A percentile compares a stretch with the other conserved stretches of the same genome.
These are phyloP conservation scores for Polyergus mexicanus DNA, from an alignment of 1,140 invertebrate genomes.

Conservation along the genomic window DNA sequence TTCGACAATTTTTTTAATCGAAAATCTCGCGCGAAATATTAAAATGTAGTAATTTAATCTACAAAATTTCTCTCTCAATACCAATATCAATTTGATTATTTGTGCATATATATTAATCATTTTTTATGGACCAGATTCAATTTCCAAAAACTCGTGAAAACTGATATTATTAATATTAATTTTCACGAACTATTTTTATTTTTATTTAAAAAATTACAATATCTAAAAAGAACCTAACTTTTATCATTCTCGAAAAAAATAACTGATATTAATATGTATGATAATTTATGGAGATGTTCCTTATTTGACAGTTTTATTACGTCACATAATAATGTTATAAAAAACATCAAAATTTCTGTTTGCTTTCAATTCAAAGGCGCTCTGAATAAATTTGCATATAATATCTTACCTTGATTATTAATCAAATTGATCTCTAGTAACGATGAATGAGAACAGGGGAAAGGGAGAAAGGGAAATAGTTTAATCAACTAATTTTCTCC, in stretches of 20 bases:
- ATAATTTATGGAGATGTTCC: background rate
- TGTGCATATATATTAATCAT: constrained; percentile 1
- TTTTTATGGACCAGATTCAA: background rate
- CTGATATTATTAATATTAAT: background rate
- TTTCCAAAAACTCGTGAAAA: constrained; percentile 6
- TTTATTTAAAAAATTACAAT: background rate
- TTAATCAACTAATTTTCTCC: constrained; percentile 69
- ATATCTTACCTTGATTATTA: constrained; percentile 46
- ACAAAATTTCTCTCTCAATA: background rate
- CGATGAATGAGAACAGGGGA: no score
- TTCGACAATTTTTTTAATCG: background rate
- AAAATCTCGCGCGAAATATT: background rate
- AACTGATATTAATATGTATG: background rate
- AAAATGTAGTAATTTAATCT: background rate
- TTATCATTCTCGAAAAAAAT: constrained; percentile 3
- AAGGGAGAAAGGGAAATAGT: constrained; percentile 18
- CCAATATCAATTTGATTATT: background rate
- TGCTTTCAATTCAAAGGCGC: background rate
- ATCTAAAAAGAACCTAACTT: background rate
- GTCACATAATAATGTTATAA: background rate
- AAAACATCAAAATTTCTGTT: background rate
- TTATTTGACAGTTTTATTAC: background rate
- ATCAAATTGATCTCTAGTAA: constrained; percentile 24
- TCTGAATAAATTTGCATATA: constrained; percentile 45
- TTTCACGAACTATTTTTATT: background rate